Conservation (phyloP, 2,113 vertebrate species). For the Psittacus erithacus region DNA sequence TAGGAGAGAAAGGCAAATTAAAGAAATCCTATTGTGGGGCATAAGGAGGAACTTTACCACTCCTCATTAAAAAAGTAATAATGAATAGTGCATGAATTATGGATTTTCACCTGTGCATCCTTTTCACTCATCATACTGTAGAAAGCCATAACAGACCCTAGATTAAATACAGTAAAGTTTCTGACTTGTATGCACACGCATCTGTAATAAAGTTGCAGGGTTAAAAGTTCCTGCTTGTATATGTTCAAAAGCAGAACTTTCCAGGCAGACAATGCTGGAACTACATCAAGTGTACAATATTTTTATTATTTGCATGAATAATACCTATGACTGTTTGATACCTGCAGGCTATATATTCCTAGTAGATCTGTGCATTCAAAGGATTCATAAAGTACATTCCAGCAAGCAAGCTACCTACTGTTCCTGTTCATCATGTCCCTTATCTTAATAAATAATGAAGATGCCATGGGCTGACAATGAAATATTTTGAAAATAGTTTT, state of each 20-base stretch:
- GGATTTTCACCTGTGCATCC: background rate
- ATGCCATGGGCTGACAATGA: conserved; percentile 99
- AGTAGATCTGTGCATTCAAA: conserved; percentile 21
- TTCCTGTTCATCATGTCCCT: conserved; percentile 88
- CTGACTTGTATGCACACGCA: background rate
- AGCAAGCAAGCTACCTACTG: conserved; percentile 85
- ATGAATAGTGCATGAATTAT: background rate
- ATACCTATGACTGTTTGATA: background rate
- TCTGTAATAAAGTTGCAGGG: background rate
- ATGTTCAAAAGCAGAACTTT: background rate
- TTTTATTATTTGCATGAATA: conserved; percentile 58
- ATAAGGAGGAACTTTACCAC: background rate
- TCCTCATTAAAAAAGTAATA: background rate
- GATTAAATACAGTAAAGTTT: background rate
- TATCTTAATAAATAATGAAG: conserved; percentile 99
- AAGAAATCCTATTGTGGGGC: background rate
- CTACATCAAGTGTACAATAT: background rate
- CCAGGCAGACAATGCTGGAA: background rate
- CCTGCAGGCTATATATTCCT: background rate
- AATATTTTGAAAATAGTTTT: conserved; percentile 99
- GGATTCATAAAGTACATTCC: conserved; percentile 75
- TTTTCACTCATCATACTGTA: background rate
- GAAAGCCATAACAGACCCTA: background rate
- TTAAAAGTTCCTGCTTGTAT: background rate
- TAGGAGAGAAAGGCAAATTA: background rate